Evolutionary conservation across 2,888 invertebrate species (phyloP).

Genomic region (Spilosoma lubricipeda): DNA sequence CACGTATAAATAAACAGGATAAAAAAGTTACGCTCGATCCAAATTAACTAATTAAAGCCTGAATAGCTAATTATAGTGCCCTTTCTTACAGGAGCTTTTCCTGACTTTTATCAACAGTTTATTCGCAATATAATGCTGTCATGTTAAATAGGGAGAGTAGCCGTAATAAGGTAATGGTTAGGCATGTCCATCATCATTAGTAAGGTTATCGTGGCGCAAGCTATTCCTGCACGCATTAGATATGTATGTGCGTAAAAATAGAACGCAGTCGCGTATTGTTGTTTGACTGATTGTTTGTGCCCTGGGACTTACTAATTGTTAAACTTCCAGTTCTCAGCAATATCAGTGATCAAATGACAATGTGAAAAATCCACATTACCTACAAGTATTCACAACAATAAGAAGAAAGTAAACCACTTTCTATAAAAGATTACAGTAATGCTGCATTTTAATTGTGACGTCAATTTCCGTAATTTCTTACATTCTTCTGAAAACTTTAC

Average conservation of each 20-base stretch:
- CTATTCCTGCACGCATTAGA: slow-evolving; percentile 59
- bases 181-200: slow-evolving; percentile 72
- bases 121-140: slow-evolving; percentile 45
- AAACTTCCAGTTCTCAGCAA: background rate
- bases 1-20: slow-evolving; percentile 9
- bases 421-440: no score
- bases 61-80: slow-evolving; percentile 17
- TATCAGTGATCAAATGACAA: background rate
- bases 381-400: background rate
- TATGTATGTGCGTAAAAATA: slow-evolving; percentile 44
- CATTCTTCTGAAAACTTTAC: background rate
- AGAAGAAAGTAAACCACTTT: background rate
- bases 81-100: slow-evolving; percentile 28
- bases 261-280: slow-evolving; percentile 40
- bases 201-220: slow-evolving; percentile 38
- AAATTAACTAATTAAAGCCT: slow-evolving; percentile 21
- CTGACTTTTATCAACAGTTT: slow-evolving; percentile 35
- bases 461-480: background rate
- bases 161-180: slow-evolving; percentile 62
- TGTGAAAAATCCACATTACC: background rate
- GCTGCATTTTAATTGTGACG: background rate
- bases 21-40: slow-evolving; percentile 10
- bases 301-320: background rate
- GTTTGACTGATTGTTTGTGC: slow-evolving; percentile 18
- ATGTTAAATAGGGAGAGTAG: slow-evolving; percentile 46